Percentiles rank a stretch among this genome's conserved stretches.
These are phyloP conservation scores for Thumatha senex DNA, from an alignment of 2,888 invertebrate genomes.

Conservation along the genomic window DNA sequence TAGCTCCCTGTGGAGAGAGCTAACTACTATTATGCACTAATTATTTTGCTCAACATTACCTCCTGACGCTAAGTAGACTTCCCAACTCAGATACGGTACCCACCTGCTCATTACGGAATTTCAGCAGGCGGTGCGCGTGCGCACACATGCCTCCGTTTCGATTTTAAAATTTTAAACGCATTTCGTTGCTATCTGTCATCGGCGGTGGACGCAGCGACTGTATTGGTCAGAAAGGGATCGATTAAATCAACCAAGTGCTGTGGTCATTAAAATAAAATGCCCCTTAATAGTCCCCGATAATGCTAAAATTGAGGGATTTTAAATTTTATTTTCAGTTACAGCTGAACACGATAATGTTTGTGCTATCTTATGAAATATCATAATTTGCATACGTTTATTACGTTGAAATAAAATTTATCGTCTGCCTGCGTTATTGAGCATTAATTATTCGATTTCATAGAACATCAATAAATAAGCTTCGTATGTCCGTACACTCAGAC, in stretches of 20 bases:
- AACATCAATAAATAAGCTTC: slow-evolving; percentile 32
- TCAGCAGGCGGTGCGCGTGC: slow-evolving; percentile 54
- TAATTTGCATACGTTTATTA: slow-evolving; percentile 42
- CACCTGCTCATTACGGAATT: slow-evolving; percentile 74
- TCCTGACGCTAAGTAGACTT: slow-evolving; percentile 68
- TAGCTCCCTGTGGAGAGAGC: slow-evolving; percentile 35
- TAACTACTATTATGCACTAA: slow-evolving; percentile 58
- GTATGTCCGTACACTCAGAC: slow-evolving; percentile 17
- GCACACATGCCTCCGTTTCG: slow-evolving; percentile 56
- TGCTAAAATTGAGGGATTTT: slow-evolving; percentile 48
- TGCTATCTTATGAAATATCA: slow-evolving; percentile 40
- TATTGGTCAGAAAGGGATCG: slow-evolving; percentile 50
- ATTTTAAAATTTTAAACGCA: slow-evolving; percentile 69
- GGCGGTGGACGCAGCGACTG: slow-evolving; percentile 57
- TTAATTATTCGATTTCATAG: slow-evolving; percentile 39
- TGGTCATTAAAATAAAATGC: slow-evolving; percentile 70
- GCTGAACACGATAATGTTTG: slow-evolving; percentile 42
- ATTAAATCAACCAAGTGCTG: slow-evolving; percentile 70
- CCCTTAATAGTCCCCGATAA: slow-evolving; percentile 65
- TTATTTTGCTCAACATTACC: slow-evolving; percentile 54
- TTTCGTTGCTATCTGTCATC: slow-evolving; percentile 78
- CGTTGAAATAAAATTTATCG: slow-evolving; percentile 38
- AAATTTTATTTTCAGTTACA: slow-evolving; percentile 43
- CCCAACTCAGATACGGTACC: slow-evolving; percentile 52
- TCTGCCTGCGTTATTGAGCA: slow-evolving; percentile 29